Evolutionary conservation across 1,140 invertebrate species (phyloP).

Genomic region (Drosophila tropicalis): DNA sequence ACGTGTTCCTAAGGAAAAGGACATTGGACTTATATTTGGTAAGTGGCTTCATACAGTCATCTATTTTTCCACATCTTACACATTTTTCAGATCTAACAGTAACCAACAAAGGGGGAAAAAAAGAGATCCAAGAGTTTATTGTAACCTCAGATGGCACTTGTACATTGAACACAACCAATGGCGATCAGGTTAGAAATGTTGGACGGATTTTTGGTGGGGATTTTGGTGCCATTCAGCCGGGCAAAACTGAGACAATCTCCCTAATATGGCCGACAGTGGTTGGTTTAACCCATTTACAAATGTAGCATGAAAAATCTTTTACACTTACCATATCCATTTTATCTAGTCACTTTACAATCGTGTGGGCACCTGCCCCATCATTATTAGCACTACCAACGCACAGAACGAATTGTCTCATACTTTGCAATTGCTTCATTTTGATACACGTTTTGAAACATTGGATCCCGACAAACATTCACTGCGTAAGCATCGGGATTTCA

Average conservation of each 20-base stretch:
- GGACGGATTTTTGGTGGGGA: conserved; percentile 62
- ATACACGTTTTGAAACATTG: conserved; percentile 68
- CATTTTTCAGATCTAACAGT: conserved; percentile 57
- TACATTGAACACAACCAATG: conserved; percentile 52
- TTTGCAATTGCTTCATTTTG: conserved; percentile 57
- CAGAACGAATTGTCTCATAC: conserved; percentile 32
- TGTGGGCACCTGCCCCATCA: conserved; percentile 69
- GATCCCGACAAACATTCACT: conserved; percentile 55
- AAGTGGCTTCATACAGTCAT: neutral
- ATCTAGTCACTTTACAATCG: conserved; percentile 72
- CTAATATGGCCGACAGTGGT: conserved; percentile 76
- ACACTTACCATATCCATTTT: neutral
- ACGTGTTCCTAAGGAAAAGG: conserved; percentile 55
- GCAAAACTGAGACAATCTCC: conserved; percentile 60
- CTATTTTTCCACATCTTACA: neutral
- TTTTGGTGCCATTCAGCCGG: conserved; percentile 61
- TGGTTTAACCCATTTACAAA: conserved; percentile 3
- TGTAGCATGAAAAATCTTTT: neutral
- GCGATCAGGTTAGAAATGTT: conserved; percentile 42
- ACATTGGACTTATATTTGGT: conserved; percentile 76
- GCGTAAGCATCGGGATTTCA: conserved; percentile 47
- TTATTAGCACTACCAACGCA: conserved; percentile 43
- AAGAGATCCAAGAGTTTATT: conserved; percentile 50
- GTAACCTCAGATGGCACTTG: conserved; percentile 58
- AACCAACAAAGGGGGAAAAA: conserved; percentile 36